Evolutionary conservation across 2,888 invertebrate genomes (phyloP).

Genomic region (Camponotus fellah): DNA sequence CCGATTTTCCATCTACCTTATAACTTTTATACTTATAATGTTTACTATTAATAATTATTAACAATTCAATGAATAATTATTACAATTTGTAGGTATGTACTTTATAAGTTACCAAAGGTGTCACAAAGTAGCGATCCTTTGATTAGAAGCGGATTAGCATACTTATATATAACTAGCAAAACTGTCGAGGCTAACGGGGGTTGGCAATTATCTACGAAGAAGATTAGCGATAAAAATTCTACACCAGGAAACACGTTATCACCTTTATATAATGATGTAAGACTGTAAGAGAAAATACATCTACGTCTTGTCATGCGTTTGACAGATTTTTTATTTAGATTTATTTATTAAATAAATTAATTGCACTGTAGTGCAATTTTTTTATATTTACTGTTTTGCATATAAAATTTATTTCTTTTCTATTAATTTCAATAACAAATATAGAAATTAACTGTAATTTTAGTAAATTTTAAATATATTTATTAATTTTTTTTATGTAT

Average conservation of each 20-base stretch:
- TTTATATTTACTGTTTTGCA: not conserved
- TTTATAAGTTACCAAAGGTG: slow-evolving; percentile 93
- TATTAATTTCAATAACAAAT: not conserved
- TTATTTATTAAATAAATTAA: slow-evolving; percentile 3
- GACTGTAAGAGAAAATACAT: slow-evolving; percentile 72
- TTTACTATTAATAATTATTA: slow-evolving; percentile 23
- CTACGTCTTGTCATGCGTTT: not conserved
- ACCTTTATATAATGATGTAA: slow-evolving; percentile 87
- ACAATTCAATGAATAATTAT: slow-evolving; percentile 36
- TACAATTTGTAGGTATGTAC: slow-evolving; percentile 90
- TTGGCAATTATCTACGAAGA: slow-evolving; percentile 90
- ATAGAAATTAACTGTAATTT: not conserved
- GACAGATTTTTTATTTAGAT: not conserved
- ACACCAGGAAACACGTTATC: slow-evolving; percentile 90
- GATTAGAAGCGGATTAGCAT: slow-evolving; percentile 89
- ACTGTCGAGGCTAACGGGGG: slow-evolving; percentile 86
- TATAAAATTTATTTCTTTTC: slow-evolving; percentile 5
- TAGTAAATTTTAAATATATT: slow-evolving; percentile 16
- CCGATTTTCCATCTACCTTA: not conserved
- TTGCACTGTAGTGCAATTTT: not conserved
- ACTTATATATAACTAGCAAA: slow-evolving; percentile 90
- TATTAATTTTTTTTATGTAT: not conserved
- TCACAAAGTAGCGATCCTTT: slow-evolving; percentile 87
- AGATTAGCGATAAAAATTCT: slow-evolving; percentile 89
- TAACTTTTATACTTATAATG: not conserved